Conservation (phyloP, 2,113 vertebrate genomes). For the Bungarus multicinctus region DNA sequence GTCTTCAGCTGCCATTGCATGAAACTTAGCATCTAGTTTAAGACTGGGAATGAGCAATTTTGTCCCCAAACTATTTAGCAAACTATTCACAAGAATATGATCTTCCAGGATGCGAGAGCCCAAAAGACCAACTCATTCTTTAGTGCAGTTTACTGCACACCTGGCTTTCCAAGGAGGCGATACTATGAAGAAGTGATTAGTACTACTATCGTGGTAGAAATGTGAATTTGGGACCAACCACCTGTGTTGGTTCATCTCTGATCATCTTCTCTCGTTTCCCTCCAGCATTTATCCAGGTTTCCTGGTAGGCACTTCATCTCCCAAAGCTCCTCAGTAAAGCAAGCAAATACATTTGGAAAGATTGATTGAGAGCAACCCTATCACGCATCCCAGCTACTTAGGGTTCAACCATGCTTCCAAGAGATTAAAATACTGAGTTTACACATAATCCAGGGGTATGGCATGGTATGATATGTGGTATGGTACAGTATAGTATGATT, state of each 20-base stretch:
- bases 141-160: neutral
- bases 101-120: neutral
- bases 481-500: neutral
- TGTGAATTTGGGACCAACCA: neutral
- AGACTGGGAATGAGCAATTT: neutral
- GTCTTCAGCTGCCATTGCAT: neutral
- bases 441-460: neutral
- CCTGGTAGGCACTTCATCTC: neutral
- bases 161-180: neutral
- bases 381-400: neutral
- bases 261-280: neutral
- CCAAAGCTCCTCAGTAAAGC: neutral
- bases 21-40: neutral
- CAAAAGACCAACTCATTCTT: neutral
- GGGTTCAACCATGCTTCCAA: neutral
- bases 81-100: neutral
- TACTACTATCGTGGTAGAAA: neutral
- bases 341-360: neutral
- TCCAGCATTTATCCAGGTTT: neutral
- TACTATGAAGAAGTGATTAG: neutral
- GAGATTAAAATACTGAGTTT: neutral
- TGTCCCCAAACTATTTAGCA: neutral
- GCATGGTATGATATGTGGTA: neutral
- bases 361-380: neutral
- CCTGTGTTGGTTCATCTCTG: neutral